phyloP scores from a whole-genome alignment of 2,113 vertebrate genomes.

The Lepus timidus region DNA sequence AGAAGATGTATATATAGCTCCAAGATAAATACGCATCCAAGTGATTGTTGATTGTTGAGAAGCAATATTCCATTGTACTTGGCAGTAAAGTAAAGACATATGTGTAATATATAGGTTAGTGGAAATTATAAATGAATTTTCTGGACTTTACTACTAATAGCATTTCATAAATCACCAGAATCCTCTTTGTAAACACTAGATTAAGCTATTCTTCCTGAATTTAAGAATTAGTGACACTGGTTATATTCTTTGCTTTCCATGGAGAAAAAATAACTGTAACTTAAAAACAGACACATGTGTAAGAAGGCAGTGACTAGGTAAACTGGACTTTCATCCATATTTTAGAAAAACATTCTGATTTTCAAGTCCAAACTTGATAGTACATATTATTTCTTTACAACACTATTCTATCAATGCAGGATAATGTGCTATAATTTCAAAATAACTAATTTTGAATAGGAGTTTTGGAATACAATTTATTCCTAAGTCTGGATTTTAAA shows the following conservation, averaged over 20 bases:
- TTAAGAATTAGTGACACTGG: not conserved
- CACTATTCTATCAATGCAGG: not conserved
- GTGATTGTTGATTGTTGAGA: not conserved
- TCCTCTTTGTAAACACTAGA: not conserved
- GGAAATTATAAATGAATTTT: not conserved
- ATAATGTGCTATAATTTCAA: not conserved
- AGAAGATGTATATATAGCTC: not conserved
- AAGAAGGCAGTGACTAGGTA: not conserved
- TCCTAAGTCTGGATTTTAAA: not conserved
- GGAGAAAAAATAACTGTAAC: not conserved
- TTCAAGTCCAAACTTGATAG: not conserved
- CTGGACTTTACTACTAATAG: not conserved
- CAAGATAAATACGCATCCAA: not conserved
- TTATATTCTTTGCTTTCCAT: not conserved
- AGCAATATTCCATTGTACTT: not conserved
- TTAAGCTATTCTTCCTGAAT: not conserved
- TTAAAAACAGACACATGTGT: not conserved
- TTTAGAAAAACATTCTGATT: not conserved
- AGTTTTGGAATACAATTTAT: not conserved
- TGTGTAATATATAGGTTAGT: not conserved
- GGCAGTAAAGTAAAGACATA: not conserved
- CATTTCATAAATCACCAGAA: not conserved
- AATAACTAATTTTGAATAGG: not conserved
- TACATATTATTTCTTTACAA: not conserved
- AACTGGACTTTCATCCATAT: not conserved